Evolutionary conservation across 1,140 invertebrate genomes (phyloP).

Genomic region (Colletes gigas): DNA sequence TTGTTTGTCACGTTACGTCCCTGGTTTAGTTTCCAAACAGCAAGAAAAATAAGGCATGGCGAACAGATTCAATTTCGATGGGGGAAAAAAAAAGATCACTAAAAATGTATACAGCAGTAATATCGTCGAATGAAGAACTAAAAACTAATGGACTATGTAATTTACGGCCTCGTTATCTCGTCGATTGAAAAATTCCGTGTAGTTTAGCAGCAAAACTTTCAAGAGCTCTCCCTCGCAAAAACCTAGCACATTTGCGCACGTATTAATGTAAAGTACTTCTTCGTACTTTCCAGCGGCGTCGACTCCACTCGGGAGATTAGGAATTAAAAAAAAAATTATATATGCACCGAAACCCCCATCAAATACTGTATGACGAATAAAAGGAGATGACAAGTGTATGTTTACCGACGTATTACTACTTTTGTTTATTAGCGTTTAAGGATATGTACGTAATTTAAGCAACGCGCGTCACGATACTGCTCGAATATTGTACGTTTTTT

Average conservation of each 20-base stretch:
- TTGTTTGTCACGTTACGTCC: background rate
- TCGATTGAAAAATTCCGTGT: background rate
- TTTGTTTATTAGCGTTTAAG: background rate
- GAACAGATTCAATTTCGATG: background rate
- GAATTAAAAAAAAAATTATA: constrained; percentile 21
- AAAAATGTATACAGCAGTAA: background rate
- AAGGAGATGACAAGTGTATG: background rate
- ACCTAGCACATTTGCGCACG: background rate
- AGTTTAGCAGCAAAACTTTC: constrained; percentile 6
- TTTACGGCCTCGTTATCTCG: constrained; percentile 19
- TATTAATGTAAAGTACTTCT: background rate
- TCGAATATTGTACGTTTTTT: background rate
- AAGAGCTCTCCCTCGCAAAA: background rate
- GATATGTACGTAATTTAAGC: background rate
- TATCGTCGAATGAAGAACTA: background rate
- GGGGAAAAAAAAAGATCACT: background rate
- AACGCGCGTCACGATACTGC: background rate
- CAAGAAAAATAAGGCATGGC: background rate
- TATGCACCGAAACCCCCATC: constrained; percentile 9
- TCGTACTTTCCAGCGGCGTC: constrained; percentile 1
- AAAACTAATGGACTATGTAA: background rate
- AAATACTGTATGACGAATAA: background rate
- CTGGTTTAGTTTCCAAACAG: background rate
- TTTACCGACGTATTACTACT: background rate
- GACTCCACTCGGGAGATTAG: background rate